A percentile compares a stretch with the other conserved stretches of the same genome.
Evolutionary conservation across 2,797 vertebrate species (phyloP).

Genomic region (Trematocara caparti): DNA sequence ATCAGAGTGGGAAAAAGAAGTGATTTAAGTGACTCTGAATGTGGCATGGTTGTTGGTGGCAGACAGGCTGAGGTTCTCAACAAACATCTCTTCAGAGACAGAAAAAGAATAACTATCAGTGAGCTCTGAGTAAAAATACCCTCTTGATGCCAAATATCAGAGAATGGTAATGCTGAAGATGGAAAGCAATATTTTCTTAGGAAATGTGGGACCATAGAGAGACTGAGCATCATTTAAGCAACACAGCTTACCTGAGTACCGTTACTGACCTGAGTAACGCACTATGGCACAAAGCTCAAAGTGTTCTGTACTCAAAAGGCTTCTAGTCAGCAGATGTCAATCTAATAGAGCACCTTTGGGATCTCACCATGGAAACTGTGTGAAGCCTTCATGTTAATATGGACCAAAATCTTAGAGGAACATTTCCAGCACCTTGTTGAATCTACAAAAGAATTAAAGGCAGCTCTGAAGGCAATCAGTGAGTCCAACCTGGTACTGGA

Average conservation of each 20-base stretch:
- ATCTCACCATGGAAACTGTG: conserved; percentile 40
- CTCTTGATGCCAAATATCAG: neutral
- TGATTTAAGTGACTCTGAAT: neutral
- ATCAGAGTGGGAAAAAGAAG: neutral
- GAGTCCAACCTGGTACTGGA: neutral
- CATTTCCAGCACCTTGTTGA: neutral
- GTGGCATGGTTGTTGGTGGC: neutral
- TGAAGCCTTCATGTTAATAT: neutral
- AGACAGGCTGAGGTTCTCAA: neutral
- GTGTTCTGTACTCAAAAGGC: neutral
- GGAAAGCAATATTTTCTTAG: neutral
- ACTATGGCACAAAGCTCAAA: neutral
- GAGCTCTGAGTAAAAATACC: neutral
- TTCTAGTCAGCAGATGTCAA: neutral
- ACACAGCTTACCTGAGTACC: rapidly evolving
- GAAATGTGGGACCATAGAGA: neutral
- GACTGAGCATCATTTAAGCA: neutral
- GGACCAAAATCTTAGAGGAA: neutral
- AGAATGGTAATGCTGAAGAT: neutral
- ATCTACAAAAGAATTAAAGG: neutral
- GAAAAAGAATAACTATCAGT: neutral
- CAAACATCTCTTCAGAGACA: neutral
- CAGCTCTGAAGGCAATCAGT: neutral
- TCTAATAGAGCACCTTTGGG: neutral
- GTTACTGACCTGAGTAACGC: neutral